These are phyloP conservation scores for Arion vulgaris DNA, from an alignment of 1,140 invertebrate genomes.

Conservation along the genomic window DNA sequence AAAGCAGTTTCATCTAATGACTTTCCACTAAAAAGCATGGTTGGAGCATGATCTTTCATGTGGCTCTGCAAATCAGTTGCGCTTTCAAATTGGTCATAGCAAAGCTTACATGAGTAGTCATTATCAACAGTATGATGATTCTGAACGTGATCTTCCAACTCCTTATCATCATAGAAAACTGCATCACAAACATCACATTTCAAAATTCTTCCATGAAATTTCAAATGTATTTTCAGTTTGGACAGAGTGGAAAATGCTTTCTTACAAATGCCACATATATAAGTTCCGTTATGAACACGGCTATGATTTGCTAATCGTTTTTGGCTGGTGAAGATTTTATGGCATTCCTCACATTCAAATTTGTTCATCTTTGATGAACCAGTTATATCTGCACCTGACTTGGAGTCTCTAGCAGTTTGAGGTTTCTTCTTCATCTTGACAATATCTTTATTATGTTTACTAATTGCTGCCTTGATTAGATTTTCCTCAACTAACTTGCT, in stretches of 20 bases:
- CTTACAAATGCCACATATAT: slow-evolving; percentile 16
- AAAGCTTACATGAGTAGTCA: slow-evolving; percentile 8
- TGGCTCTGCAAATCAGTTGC: neutral
- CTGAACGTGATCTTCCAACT: slow-evolving; percentile 4
- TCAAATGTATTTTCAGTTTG: slow-evolving; percentile 27
- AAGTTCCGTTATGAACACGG: neutral
- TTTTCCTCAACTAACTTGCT: neutral
- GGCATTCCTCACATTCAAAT: slow-evolving; percentile 12
- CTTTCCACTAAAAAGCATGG: slow-evolving; percentile 22
- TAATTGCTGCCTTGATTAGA: slow-evolving; percentile 24
- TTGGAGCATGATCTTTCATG: slow-evolving; percentile 16
- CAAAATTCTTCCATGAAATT: slow-evolving; percentile 8
- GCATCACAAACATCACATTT: slow-evolving; percentile 16
- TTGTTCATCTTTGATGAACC: neutral
- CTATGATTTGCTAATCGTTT: slow-evolving; percentile 8
- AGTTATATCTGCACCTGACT: neutral
- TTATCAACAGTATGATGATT: neutral
- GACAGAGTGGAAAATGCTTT: slow-evolving; percentile 14
- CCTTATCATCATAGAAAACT: slow-evolving; percentile 17
- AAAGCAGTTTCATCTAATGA: neutral
- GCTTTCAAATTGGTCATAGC: neutral
- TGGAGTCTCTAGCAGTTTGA: neutral
- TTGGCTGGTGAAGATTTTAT: neutral
- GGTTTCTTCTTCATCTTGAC: neutral
- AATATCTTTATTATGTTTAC: slow-evolving; percentile 22